Conservation (phyloP, 2,797 vertebrate species). For the Enteromius fasciolatus region DNA sequence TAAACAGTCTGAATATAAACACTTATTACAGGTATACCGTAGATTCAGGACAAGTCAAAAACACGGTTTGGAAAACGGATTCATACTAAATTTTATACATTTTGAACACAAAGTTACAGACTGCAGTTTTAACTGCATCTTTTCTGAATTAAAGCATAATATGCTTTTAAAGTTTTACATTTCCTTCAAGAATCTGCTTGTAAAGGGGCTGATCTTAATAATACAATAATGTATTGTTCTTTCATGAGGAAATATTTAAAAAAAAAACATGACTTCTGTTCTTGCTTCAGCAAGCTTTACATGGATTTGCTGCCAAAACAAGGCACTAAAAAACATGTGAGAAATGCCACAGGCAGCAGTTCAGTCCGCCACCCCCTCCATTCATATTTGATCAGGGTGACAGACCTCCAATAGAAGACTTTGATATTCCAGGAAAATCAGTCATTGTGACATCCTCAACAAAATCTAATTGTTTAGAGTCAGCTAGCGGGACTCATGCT, state of each 20-base stretch:
- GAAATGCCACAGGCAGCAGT: background rate
- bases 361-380: background rate
- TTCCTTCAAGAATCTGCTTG: background rate
- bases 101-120: too few species aligned
- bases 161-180: background rate
- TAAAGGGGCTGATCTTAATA: background rate
- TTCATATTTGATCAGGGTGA: background rate
- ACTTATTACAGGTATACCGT: too few species aligned
- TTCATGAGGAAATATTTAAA: background rate
- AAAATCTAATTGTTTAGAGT: constrained; percentile 15
- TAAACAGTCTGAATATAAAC: too few species aligned
- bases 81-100: too few species aligned
- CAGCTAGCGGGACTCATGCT: background rate
- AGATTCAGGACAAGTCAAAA: too few species aligned
- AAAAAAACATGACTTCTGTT: background rate
- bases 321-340: background rate
- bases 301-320: constrained; percentile 3
- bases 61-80: too few species aligned
- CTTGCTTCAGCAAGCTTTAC: background rate
- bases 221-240: too few species aligned
- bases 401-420: background rate
- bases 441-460: background rate
- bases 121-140: background rate
- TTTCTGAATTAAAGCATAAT: background rate
- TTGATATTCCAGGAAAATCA: background rate